Conservation (phyloP, 2,797 vertebrate genomes). For the Choloepus didactylus region DNA sequence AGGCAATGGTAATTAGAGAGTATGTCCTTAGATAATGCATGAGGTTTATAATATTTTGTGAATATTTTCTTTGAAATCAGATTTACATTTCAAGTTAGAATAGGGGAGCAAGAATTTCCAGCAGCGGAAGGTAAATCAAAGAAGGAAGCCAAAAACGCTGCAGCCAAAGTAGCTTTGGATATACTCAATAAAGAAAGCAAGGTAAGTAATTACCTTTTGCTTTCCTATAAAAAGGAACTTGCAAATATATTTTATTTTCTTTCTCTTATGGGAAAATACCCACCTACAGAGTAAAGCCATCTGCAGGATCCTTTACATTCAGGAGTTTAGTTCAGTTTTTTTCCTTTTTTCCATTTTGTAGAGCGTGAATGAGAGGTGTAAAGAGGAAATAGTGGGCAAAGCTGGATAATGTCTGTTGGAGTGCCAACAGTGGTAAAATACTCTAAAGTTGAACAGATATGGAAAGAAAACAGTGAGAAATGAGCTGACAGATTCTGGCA, state of each 20-base stretch:
- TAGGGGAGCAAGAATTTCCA: constrained; percentile 56
- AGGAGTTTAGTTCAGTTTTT: constrained; percentile 8
- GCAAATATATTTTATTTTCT: background rate
- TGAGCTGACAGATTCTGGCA: background rate
- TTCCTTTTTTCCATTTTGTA: background rate
- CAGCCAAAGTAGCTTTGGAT: constrained; percentile 78
- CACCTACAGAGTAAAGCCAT: background rate
- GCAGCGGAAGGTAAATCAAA: constrained; percentile 83
- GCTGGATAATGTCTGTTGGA: background rate
- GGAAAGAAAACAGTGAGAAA: background rate
- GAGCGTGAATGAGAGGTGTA: background rate
- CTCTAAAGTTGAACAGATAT: background rate
- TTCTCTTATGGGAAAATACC: constrained; percentile 37
- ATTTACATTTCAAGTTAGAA: constrained; percentile 82
- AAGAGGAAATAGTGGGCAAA: background rate
- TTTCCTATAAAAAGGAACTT: background rate
- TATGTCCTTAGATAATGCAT: background rate
- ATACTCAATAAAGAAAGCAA: constrained; percentile 64
- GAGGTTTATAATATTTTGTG: constrained; percentile 57
- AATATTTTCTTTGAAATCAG: constrained; percentile 82
- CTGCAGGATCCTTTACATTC: background rate
- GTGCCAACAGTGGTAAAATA: background rate
- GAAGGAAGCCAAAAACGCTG: constrained; percentile 85
- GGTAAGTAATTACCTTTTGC: constrained; percentile 71
- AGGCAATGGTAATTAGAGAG: background rate